Conservation (phyloP, 2,888 invertebrate genomes). For the Athalia cordata region DNA sequence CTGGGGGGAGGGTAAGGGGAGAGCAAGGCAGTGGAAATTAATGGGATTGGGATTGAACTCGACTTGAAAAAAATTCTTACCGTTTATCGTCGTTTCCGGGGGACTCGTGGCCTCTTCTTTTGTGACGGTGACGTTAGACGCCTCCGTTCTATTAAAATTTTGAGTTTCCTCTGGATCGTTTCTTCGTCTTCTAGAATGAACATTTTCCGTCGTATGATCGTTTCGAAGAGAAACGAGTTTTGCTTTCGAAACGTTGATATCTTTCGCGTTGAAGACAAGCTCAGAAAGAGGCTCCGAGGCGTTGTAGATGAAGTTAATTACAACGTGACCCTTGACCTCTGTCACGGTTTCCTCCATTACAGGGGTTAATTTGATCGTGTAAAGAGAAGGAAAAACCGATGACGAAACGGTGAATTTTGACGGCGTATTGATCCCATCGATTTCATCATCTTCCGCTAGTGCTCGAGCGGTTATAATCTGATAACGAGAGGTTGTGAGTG, state of each 20-base stretch:
- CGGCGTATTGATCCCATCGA: slow-evolving; percentile 45
- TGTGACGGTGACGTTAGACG: neutral
- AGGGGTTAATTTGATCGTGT: slow-evolving; percentile 60
- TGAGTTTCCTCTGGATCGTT: neutral
- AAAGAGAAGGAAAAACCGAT: slow-evolving; percentile 59
- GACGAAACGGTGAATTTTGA: slow-evolving; percentile 53
- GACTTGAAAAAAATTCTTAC: neutral
- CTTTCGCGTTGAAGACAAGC: slow-evolving; percentile 61
- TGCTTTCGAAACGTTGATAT: slow-evolving; percentile 53
- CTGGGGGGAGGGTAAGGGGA: neutral
- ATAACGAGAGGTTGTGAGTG: slow-evolving; percentile 4
- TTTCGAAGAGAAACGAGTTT: slow-evolving; percentile 3
- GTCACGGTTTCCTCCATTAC: slow-evolving; percentile 53
- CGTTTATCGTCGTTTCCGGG: neutral
- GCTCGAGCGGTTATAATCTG: slow-evolving; percentile 47
- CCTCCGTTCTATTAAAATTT: neutral
- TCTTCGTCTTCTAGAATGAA: neutral
- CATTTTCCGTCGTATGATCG: neutral
- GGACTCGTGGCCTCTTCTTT: neutral
- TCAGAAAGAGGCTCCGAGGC: slow-evolving; percentile 52
- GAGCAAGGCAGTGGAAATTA: neutral
- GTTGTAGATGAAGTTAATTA: slow-evolving; percentile 61
- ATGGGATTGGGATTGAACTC: neutral
- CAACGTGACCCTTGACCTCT: slow-evolving; percentile 58
- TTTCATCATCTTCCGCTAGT: slow-evolving; percentile 47